A percentile compares a stretch with the other conserved stretches of the same genome.
phyloP scores from a whole-genome alignment of 1,140 invertebrate species.

The Dendroctonus valens region DNA sequence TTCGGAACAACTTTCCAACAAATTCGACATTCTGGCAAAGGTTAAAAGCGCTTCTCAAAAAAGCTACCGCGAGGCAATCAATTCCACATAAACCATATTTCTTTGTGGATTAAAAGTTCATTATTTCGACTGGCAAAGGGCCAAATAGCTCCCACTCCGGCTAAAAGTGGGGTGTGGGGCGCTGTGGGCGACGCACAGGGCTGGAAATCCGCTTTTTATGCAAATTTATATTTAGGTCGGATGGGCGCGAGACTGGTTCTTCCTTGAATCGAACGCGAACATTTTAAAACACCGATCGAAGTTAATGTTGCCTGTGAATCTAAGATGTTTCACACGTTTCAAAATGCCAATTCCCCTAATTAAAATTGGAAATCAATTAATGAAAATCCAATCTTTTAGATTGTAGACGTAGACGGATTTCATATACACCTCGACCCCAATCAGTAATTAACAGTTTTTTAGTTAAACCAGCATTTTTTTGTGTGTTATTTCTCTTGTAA shows the following conservation, averaged over 20 bases:
- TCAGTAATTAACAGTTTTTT: no score
- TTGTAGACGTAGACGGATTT: no score
- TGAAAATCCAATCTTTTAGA: no score
- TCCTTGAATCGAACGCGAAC: neutral
- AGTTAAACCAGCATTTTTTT: no score
- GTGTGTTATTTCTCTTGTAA: no score
- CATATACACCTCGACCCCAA: no score
- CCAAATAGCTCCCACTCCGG: constrained; percentile 23
- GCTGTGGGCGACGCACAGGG: neutral
- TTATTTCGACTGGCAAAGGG: constrained; percentile 33
- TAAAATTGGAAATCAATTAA: no score
- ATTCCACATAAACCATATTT: constrained; percentile 31
- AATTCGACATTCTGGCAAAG: neutral
- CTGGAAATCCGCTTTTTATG: constrained; percentile 24
- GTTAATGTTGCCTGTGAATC: no score
- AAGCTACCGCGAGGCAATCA: constrained; percentile 18
- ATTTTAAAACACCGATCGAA: no score
- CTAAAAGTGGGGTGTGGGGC: neutral
- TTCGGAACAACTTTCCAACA: constrained; percentile 8
- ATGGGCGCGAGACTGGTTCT: constrained; percentile 4
- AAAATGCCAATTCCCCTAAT: no score
- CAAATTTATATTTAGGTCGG: constrained; percentile 19
- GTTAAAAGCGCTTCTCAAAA: constrained; percentile 19
- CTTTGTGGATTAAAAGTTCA: constrained; percentile 35
- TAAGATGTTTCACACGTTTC: no score